These are phyloP conservation scores for Xanthostigma xanthostigma DNA, from an alignment of 2,888 invertebrate genomes.

Conservation along the genomic window DNA sequence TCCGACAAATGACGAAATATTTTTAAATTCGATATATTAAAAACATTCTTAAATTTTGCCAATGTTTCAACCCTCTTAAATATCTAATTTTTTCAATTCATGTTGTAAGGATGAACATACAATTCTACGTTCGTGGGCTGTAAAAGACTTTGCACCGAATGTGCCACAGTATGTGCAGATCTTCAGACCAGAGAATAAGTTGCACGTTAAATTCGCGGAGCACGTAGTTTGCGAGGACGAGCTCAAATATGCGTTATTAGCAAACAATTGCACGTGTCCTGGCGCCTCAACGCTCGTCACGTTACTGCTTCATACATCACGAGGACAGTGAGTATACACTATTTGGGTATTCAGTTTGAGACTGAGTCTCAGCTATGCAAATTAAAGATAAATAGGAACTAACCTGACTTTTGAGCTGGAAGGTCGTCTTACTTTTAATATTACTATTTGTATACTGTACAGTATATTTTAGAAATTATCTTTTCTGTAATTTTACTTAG, in stretches of 20 bases:
- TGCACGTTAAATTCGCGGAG: slow-evolving; percentile 97
- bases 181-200: slow-evolving; percentile 94
- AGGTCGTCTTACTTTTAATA: too few species aligned
- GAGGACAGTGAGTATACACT: slow-evolving; percentile 78
- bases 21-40: background rate
- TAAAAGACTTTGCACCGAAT: slow-evolving; percentile 92
- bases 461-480: too few species aligned
- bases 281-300: slow-evolving; percentile 96
- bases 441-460: too few species aligned
- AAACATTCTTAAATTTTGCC: too few species aligned
- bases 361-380: too few species aligned
- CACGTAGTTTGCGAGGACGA: slow-evolving; percentile 98
- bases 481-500: too few species aligned
- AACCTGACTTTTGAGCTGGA: too few species aligned
- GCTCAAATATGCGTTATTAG: slow-evolving; percentile 93
- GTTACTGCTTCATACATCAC: slow-evolving; percentile 84
- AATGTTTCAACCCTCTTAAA: background rate
- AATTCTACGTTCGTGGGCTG: slow-evolving; percentile 81
- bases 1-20: background rate
- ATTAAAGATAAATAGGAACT: too few species aligned
- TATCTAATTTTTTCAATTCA: background rate
- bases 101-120: slow-evolving; percentile 52
- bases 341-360: too few species aligned
- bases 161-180: slow-evolving; percentile 98
- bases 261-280: slow-evolving; percentile 97